phyloP scores from a whole-genome alignment of 1,140 invertebrate genomes.

The Babylonia areolata region DNA sequence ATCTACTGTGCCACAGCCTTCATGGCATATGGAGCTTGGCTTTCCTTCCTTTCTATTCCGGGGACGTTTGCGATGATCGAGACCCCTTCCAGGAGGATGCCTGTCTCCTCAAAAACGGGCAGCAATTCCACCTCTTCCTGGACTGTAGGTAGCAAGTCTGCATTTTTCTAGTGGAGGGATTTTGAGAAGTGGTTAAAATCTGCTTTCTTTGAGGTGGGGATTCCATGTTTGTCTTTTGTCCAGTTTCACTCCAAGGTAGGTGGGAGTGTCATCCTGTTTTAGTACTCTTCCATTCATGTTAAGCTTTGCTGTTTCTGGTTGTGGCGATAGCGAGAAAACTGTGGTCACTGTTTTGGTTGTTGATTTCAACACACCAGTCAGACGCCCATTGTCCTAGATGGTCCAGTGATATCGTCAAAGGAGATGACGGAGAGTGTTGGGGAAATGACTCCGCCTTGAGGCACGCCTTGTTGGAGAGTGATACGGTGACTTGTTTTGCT shows the following conservation, averaged over 20 bases:
- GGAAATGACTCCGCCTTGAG: too few species aligned
- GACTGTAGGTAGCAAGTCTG: too few species aligned
- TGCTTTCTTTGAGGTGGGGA: background rate
- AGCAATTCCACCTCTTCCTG: too few species aligned
- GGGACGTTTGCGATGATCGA: too few species aligned
- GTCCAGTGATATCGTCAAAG: slow-evolving; percentile 29
- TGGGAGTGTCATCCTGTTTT: background rate
- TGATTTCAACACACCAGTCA: background rate
- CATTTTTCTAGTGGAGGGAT: too few species aligned
- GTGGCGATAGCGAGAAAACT: slow-evolving; percentile 3
- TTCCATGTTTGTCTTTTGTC: background rate
- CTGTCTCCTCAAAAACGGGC: too few species aligned
- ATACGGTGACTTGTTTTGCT: background rate
- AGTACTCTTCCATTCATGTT: background rate
- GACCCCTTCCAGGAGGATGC: too few species aligned
- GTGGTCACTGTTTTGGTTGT: background rate
- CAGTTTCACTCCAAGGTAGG: background rate
- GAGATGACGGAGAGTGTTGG: slow-evolving; percentile 38
- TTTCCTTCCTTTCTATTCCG: too few species aligned
- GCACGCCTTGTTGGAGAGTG: too few species aligned
- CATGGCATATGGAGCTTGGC: too few species aligned
- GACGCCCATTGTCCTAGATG: background rate
- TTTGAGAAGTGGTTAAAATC: too few species aligned
- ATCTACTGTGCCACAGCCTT: too few species aligned
- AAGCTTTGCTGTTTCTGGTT: background rate